Evolutionary conservation across 2,888 invertebrate species (phyloP).

Genomic region (Drosophila neotestacea): DNA sequence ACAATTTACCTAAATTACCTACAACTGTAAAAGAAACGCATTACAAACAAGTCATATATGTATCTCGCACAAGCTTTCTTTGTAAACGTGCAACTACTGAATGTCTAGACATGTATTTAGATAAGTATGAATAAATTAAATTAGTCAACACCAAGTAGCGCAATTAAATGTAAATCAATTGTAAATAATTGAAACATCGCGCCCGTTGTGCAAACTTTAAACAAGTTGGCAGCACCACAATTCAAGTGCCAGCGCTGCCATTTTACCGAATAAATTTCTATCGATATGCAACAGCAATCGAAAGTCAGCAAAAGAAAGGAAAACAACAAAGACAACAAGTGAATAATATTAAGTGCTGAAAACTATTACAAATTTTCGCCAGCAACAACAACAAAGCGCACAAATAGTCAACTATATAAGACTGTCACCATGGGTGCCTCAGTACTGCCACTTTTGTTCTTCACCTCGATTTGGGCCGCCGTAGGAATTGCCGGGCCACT

Average conservation of each 20-base stretch:
- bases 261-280: not conserved
- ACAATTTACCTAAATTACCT: not conserved
- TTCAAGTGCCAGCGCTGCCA: slow-evolving; percentile 27
- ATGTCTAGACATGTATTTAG: not conserved
- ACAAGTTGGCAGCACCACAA: slow-evolving; percentile 36
- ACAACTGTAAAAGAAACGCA: not conserved
- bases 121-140: not conserved
- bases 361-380: not conserved
- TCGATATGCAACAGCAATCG: slow-evolving; percentile 35
- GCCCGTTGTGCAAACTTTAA: not conserved
- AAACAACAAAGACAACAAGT: slow-evolving; percentile 56
- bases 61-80: not conserved
- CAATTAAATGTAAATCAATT: not conserved
- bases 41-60: not conserved
- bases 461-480: slow-evolving; percentile 94
- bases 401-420: slow-evolving; percentile 1
- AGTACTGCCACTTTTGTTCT: slow-evolving; percentile 90
- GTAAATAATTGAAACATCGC: slow-evolving; percentile 17
- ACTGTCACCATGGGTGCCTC: slow-evolving; percentile 89
- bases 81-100: not conserved
- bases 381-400: slow-evolving; percentile 6
- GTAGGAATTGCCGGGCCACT: slow-evolving; percentile 95
- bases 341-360: slow-evolving; percentile 10
- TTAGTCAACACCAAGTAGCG: not conserved
- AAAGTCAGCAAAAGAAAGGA: slow-evolving; percentile 16